Evolutionary conservation across 2,888 invertebrate genomes (phyloP).

Genomic region (Mylabris sibirica): DNA sequence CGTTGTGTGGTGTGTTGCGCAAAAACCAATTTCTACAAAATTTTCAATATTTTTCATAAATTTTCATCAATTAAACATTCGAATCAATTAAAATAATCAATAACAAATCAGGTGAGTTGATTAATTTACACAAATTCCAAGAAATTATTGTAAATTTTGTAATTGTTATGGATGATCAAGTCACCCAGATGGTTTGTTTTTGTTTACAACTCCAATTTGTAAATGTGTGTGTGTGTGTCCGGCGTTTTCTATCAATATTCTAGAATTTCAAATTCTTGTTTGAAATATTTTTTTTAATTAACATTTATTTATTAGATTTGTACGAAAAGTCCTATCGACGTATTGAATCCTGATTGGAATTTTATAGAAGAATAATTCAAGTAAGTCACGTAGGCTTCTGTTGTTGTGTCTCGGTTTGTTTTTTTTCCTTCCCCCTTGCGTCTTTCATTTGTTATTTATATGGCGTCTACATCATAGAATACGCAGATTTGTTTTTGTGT

Average conservation of each 20-base stretch:
- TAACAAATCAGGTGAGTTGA: constrained; percentile 25
- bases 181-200: constrained; percentile 52
- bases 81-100: constrained; percentile 27
- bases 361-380: not conserved
- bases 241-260: constrained; percentile 22
- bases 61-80: constrained; percentile 17
- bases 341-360: not conserved
- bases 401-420: not conserved
- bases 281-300: constrained; percentile 11
- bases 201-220: constrained; percentile 43
- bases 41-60: constrained; percentile 28
- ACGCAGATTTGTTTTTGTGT: not conserved
- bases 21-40: constrained; percentile 49
- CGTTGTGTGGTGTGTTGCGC: constrained; percentile 53
- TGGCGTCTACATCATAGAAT: not conserved
- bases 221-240: constrained; percentile 15
- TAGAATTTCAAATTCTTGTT: constrained; percentile 16
- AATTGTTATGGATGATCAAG: constrained; percentile 18
- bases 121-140: not conserved
- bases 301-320: not conserved
- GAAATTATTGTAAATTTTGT: constrained; percentile 25
- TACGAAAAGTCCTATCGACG: not conserved
- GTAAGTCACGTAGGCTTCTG: constrained; percentile 4
- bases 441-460: not conserved
- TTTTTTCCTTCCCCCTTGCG: not conserved